phyloP scores from a whole-genome alignment of 2,113 vertebrate species.

The Pollimyrus isidori region DNA sequence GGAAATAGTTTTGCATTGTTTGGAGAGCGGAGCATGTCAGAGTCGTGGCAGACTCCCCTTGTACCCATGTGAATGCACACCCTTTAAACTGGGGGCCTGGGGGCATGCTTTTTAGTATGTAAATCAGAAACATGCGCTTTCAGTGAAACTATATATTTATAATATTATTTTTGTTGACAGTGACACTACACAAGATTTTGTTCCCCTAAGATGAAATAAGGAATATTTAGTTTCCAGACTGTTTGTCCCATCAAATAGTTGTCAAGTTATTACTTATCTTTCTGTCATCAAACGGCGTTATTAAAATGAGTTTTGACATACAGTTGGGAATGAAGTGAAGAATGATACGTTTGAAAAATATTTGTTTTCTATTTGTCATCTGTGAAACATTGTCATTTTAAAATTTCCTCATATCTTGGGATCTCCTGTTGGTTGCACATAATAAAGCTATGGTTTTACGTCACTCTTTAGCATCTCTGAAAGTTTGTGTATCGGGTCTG shows the following conservation, averaged over 20 bases:
- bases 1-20: slow-evolving; percentile 2
- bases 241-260: background rate
- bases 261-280: background rate
- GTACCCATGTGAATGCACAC: background rate
- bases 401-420: background rate
- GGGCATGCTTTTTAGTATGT: background rate
- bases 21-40: background rate
- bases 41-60: background rate
- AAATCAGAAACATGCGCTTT: slow-evolving; percentile 1
- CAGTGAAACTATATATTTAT: slow-evolving; percentile 7
- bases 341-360: slow-evolving; percentile 23
- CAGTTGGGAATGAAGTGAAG: background rate
- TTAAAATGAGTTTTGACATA: background rate
- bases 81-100: background rate
- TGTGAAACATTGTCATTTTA: background rate
- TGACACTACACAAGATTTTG: background rate
- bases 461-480: background rate
- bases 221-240: background rate
- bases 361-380: slow-evolving; percentile 17
- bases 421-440: background rate
- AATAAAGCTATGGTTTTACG: background rate
- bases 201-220: background rate
- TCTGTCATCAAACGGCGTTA: background rate
- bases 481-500: background rate
- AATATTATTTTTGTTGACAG: background rate